Evolutionary conservation across 2,888 invertebrate genomes (phyloP).

Genomic region (Exephanes ischioxanthus): DNA sequence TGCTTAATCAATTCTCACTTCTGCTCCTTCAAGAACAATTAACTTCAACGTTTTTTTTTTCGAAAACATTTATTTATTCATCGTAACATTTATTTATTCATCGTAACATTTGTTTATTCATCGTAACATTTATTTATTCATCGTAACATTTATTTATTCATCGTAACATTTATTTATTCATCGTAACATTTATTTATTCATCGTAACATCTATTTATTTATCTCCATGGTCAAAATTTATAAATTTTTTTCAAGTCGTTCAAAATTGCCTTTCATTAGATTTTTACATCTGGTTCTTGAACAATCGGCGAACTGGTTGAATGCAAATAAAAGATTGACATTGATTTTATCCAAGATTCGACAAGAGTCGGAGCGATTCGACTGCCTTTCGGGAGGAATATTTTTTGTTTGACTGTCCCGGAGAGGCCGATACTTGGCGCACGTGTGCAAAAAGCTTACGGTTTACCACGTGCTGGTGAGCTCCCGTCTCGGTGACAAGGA

Average conservation of each 20-base stretch:
- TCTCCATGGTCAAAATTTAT: background rate
- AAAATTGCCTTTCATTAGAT: no score
- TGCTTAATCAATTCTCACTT: background rate
- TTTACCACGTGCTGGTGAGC: slow-evolving; percentile 61
- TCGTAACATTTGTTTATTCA: no score
- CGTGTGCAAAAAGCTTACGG: slow-evolving; percentile 50
- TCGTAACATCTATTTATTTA: background rate
- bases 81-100: background rate
- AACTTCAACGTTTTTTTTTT: background rate
- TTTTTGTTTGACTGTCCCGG: slow-evolving; percentile 25
- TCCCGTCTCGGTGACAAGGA: slow-evolving; percentile 60
- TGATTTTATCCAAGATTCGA: no score
- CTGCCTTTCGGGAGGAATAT: background rate
- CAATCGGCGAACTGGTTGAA: no score
- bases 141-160: background rate
- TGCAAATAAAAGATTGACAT: no score
- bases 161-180: background rate
- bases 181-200: background rate
- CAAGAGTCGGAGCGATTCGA: background rate
- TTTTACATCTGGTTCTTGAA: no score
- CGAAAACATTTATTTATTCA: background rate
- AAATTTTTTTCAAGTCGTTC: no score
- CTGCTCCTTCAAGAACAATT: background rate
- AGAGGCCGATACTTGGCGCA: slow-evolving; percentile 21
- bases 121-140: no score